phyloP scores from a whole-genome alignment of 2,888 invertebrate genomes.

The Lochmaea crataegi region DNA sequence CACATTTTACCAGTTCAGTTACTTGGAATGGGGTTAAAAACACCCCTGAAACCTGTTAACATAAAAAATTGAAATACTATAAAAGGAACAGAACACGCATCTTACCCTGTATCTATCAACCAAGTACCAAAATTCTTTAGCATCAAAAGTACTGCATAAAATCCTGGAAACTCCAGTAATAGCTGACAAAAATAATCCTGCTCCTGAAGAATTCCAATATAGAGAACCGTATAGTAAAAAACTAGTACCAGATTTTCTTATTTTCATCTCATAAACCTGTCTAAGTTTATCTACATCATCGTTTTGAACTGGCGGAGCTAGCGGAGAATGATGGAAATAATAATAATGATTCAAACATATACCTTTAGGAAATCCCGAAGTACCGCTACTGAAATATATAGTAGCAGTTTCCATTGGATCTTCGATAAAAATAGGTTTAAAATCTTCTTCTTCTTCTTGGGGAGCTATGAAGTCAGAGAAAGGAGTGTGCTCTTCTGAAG shows the following conservation, averaged over 20 bases:
- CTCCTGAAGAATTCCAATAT: conserved; percentile 55
- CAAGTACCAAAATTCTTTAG: conserved; percentile 50
- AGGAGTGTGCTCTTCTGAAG: conserved; percentile 39
- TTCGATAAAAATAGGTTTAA: conserved; percentile 47
- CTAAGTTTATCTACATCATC: conserved; percentile 37
- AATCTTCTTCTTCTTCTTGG: conserved; percentile 47
- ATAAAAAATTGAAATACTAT: conserved; percentile 5
- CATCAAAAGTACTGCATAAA: conserved; percentile 46
- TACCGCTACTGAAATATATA: conserved; percentile 58
- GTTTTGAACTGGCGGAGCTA: conserved; percentile 33
- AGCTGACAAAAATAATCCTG: conserved; percentile 47
- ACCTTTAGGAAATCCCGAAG: conserved; percentile 59
- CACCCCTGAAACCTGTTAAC: conserved; percentile 48
- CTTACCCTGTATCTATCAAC: conserved; percentile 54
- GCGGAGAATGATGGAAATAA: conserved; percentile 35
- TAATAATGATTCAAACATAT: conserved; percentile 53
- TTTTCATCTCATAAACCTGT: conserved; percentile 33
- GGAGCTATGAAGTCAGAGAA: conserved; percentile 48
- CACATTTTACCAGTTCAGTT: conserved; percentile 52
- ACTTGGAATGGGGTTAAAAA: conserved; percentile 53
- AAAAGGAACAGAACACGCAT: background rate
- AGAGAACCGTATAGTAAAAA: conserved; percentile 46
- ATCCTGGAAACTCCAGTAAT: conserved; percentile 50
- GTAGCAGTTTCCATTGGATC: conserved; percentile 48
- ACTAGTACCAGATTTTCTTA: conserved; percentile 25